Percentiles rank a stretch among this genome's conserved stretches.
These are phyloP conservation scores for Hirtodrosophila alboralis DNA, from an alignment of 2,888 invertebrate genomes.

Conservation along the genomic window DNA sequence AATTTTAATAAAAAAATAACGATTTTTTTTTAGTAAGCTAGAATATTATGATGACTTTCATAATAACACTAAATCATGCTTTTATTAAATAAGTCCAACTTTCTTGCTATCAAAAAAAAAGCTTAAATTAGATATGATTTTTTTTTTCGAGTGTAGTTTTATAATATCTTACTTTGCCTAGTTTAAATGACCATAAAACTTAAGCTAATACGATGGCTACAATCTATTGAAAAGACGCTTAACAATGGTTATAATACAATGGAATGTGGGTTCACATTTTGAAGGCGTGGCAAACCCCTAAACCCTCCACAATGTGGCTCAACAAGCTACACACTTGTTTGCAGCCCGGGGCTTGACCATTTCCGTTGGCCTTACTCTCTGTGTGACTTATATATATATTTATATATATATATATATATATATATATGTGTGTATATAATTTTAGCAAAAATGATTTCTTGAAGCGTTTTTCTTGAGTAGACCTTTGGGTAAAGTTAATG, in stretches of 20 bases:
- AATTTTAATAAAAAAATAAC: too few species aligned
- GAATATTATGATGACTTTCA: too few species aligned
- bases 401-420: too few species aligned
- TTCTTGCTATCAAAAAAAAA: too few species aligned
- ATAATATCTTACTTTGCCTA: conserved; percentile 17
- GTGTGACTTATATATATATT: too few species aligned
- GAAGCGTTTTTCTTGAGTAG: conserved; percentile 76
- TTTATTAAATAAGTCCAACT: too few species aligned
- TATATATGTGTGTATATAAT: too few species aligned
- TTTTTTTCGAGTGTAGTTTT: too few species aligned
- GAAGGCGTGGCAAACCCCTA: not conserved
- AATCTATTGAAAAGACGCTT: conserved; percentile 35
- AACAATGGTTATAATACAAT: conserved; percentile 24
- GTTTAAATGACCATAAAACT: conserved; percentile 31
- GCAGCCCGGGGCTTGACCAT: conserved; percentile 36
- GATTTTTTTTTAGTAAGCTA: too few species aligned
- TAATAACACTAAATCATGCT: too few species aligned
- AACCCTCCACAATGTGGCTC: too few species aligned
- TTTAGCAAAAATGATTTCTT: conserved; percentile 62
- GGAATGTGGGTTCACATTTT: not conserved
- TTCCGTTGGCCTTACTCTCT: conserved; percentile 30
- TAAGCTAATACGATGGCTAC: conserved; percentile 26
- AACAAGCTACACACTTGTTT: conserved; percentile 33
- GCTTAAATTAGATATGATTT: too few species aligned
- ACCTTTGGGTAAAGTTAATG: conserved; percentile 82